Conservation (phyloP, 1,140 invertebrate species). For the Cherax quadricarinatus region DNA sequence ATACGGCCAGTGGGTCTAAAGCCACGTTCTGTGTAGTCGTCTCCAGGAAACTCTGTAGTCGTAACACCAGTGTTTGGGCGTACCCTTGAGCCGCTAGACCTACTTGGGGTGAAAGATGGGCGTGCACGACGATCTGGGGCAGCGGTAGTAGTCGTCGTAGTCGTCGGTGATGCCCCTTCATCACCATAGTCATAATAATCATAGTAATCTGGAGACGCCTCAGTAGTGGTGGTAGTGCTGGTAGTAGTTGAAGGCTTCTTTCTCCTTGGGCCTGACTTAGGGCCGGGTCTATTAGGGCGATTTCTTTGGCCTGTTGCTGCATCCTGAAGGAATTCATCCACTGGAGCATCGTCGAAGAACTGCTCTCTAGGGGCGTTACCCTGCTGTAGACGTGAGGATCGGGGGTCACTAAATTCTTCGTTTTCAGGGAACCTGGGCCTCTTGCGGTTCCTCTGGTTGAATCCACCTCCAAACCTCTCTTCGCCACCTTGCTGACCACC, state of each 20-base stretch:
- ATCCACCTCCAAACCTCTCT: background rate
- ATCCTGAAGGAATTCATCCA: background rate
- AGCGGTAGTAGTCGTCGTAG: conserved; percentile 28
- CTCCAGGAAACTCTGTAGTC: background rate
- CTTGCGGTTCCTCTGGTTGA: conserved; percentile 10
- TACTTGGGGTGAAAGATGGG: background rate
- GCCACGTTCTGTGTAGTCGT: background rate
- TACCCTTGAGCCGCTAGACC: background rate
- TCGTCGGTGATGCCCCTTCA: background rate
- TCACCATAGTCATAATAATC: conserved; percentile 24
- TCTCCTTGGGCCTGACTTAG: background rate
- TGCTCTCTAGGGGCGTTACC: conserved; percentile 8
- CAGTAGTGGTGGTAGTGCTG: conserved; percentile 51
- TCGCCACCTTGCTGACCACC: background rate
- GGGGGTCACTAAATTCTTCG: background rate
- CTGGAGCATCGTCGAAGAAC: background rate
- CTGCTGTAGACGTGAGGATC: conserved; percentile 33
- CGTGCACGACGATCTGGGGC: conserved; percentile 16
- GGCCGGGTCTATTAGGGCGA: conserved; percentile 8
- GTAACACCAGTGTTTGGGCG: background rate
- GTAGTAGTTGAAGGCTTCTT: conserved; percentile 48
- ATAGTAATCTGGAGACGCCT: conserved; percentile 46
- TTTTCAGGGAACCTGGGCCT: conserved; percentile 27
- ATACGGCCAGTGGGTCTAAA: background rate
- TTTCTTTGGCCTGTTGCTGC: background rate